Base-by-base conservation (phyloP, 2,113 vertebrate species). In the Ptychochromis oligacanthus region DNA sequence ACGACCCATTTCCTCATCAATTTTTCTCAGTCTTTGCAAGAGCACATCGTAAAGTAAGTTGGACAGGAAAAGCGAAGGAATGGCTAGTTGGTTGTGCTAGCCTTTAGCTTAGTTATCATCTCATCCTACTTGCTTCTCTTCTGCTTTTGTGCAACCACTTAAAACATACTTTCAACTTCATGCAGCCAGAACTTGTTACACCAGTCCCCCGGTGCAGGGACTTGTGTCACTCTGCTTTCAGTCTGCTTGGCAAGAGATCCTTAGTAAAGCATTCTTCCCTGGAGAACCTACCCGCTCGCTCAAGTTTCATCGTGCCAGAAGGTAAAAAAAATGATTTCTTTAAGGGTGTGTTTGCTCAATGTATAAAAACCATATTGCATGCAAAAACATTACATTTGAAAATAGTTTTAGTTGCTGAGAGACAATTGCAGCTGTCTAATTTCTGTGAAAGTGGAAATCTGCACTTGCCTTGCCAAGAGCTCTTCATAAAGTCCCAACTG, bases 371-470 rank as follows among this genome's bases (percentile, higher is more conserved):
- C 57, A 22, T 81, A 15, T 83, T 74, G 76, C 60, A 64, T 72
- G 59, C 49, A 86, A 60, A 90, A 56, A 70, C 49, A 59, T 84
- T 77, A 57, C 76, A 84, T 79, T 85, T 85, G 82, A 76, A 84
- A 79, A 81, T 10, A 17, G 43, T 79, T 70, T 22, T 61, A 79
- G 77, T 65, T 75, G 82, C 38, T 55, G 59, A 31, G 75, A 87
- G 81, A 86, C 60, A 26, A 77, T 85, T 82, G 80, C 62, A 79
- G 81, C 40, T 24, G 81, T 91, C 85, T 81, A n/a, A 9, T 64
- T 85, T 64, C 49, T 54, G 60, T 64, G 78, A 88, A 84, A 89
- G 72, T 70, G 13, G 77, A 91, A 65, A 72, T 52, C 31, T 40
- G 52, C 62, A 7, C 34, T 40, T 36, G 0, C 7, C 43, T 56